Evolutionary conservation across 1,140 invertebrate species (phyloP).

Genomic region (Phenacoccus solenopsis): DNA sequence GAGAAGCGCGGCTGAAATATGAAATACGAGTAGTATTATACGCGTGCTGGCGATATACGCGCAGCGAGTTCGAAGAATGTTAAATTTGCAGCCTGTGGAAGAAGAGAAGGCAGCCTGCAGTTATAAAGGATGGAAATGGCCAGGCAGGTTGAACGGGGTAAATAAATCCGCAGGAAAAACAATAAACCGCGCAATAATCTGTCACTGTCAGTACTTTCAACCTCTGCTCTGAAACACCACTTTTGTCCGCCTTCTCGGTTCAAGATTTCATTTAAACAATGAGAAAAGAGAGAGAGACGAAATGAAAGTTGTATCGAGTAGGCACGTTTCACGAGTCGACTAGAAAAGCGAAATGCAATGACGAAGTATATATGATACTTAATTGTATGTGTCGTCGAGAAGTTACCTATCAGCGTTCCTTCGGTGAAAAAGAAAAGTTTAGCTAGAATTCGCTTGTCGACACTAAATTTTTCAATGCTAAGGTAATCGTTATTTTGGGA

Average conservation of each 20-base stretch:
- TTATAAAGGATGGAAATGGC: neutral
- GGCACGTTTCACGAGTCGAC: neutral
- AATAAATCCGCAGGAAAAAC: conserved; percentile 11
- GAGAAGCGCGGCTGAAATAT: too few species aligned
- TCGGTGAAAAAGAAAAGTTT: too few species aligned
- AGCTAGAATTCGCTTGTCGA: too few species aligned
- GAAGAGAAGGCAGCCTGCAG: neutral
- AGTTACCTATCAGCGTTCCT: too few species aligned
- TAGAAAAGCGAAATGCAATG: neutral
- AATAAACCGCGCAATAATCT: conserved; percentile 15
- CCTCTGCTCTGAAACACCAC: neutral
- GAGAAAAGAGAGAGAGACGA: neutral
- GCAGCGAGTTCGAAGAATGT: neutral
- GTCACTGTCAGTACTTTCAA: conserved; percentile 13
- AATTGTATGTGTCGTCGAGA: neutral
- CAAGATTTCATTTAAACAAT: conserved; percentile 3
- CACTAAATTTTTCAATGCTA: too few species aligned
- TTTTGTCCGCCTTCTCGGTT: neutral
- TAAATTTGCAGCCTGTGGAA: neutral
- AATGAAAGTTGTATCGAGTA: neutral
- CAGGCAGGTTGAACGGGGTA: neutral
- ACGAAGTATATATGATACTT: neutral
- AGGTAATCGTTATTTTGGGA: too few species aligned
- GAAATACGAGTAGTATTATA: too few species aligned
- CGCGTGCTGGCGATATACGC: too few species aligned